A percentile compares a stretch with the other conserved stretches of the same genome.
These are phyloP conservation scores for Pyrocoelia pectoralis DNA, from an alignment of 2,888 invertebrate species.

Conservation along the genomic window DNA sequence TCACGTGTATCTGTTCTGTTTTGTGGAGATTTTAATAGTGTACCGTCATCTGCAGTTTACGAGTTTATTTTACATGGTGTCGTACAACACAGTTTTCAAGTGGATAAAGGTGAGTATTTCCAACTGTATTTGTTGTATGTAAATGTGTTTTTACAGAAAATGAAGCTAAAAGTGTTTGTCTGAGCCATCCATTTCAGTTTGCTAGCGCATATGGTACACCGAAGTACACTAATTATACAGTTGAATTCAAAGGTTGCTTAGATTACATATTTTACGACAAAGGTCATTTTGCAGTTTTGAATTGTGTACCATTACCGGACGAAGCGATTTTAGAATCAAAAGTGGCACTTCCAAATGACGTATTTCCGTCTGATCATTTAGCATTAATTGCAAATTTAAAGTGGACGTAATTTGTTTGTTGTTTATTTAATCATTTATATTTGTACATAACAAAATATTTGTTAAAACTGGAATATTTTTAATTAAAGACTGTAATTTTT, in stretches of 20 bases:
- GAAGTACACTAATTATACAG: slow-evolving; percentile 86
- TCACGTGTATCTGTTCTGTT: slow-evolving; percentile 73
- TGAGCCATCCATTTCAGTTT: slow-evolving; percentile 72
- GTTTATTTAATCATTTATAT: background rate
- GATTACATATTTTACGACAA: slow-evolving; percentile 91
- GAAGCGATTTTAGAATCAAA: slow-evolving; percentile 77
- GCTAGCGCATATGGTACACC: slow-evolving; percentile 87
- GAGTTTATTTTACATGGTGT: slow-evolving; percentile 76
- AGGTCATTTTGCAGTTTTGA: slow-evolving; percentile 67
- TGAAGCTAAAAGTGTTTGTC: slow-evolving; percentile 67
- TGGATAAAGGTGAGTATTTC: background rate
- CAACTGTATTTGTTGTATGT: no score
- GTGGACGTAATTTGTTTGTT: background rate
- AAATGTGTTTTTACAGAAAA: slow-evolving; percentile 65
- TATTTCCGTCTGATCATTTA: slow-evolving; percentile 94
- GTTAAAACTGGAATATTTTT: no score
- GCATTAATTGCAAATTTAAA: slow-evolving; percentile 84
- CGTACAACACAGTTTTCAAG: slow-evolving; percentile 9
- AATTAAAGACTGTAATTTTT: no score
- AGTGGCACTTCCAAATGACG: slow-evolving; percentile 85
- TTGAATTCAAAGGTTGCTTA: slow-evolving; percentile 83
- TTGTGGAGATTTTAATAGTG: slow-evolving; percentile 94
- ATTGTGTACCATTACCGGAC: slow-evolving; percentile 83
- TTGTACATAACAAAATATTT: no score
- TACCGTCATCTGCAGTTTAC: slow-evolving; percentile 83